These are phyloP conservation scores for Leucophenga varia DNA, from an alignment of 1,140 invertebrate species.

Conservation along the genomic window DNA sequence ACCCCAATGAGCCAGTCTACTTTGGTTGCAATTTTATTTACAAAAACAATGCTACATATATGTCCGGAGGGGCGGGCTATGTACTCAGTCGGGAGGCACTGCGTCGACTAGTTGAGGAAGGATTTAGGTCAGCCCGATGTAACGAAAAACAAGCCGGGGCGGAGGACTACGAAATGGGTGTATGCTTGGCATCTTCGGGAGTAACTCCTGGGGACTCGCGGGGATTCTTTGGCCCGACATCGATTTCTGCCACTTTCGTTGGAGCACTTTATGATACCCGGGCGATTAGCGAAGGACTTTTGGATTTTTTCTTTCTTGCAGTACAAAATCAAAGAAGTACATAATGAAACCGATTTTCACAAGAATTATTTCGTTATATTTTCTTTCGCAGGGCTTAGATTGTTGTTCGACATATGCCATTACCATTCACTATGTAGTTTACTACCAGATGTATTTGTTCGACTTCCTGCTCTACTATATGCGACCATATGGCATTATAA, in stretches of 20 bases:
- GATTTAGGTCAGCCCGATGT: slow-evolving; percentile 69
- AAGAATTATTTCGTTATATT: too few relatives aligned
- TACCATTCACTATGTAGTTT: too few relatives aligned
- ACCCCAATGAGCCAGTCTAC: slow-evolving; percentile 72
- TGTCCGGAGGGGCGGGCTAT: slow-evolving; percentile 93
- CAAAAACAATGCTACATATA: too few relatives aligned
- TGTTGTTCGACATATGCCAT: too few relatives aligned
- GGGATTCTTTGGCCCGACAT: slow-evolving; percentile 76
- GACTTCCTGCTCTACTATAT: too few relatives aligned
- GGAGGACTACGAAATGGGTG: slow-evolving; percentile 90
- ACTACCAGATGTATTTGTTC: too few relatives aligned
- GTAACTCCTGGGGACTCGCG: slow-evolving; percentile 85
- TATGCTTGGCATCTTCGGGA: slow-evolving; percentile 82
- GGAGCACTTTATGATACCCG: slow-evolving; percentile 78
- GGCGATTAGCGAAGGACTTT: too few relatives aligned
- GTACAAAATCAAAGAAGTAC: too few relatives aligned
- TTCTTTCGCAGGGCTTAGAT: too few relatives aligned
- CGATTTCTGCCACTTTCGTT: slow-evolving; percentile 74
- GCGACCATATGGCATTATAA: too few relatives aligned
- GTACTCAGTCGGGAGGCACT: slow-evolving; percentile 82
- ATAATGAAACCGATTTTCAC: too few relatives aligned
- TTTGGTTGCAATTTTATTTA: slow-evolving; percentile 88
- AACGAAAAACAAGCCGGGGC: slow-evolving; percentile 67
- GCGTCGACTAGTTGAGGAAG: slow-evolving; percentile 70
- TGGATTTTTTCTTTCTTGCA: too few relatives aligned